These are phyloP conservation scores for Paratrypauchen microcephalus DNA, from an alignment of 2,797 vertebrate genomes.

Conservation along the genomic window DNA sequence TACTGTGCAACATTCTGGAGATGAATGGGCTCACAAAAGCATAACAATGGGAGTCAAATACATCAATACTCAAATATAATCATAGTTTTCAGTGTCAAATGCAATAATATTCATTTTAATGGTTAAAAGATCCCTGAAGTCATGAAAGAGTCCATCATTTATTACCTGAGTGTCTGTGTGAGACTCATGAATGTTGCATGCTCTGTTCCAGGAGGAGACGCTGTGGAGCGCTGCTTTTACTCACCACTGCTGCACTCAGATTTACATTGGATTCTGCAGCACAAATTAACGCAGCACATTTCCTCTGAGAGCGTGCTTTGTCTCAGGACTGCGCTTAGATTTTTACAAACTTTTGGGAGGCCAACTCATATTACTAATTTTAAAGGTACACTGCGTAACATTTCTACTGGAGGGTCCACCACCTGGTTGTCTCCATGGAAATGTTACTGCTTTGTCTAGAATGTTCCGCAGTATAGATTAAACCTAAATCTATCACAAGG, in stretches of 20 bases:
- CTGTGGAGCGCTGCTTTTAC: slow-evolving; percentile 1
- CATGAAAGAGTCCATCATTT: background rate
- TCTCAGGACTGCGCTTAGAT: background rate
- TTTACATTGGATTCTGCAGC: slow-evolving; percentile 4
- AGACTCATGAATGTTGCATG: slow-evolving; percentile 13
- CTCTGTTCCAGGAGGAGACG: slow-evolving; percentile 1
- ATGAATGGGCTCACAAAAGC: too few relatives aligned
- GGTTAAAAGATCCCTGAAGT: background rate
- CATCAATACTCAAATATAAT: too few relatives aligned
- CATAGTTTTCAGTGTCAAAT: background rate
- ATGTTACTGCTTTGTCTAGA: too few relatives aligned
- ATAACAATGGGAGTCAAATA: too few relatives aligned
- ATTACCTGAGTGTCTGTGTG: background rate
- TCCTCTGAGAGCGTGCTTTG: background rate
- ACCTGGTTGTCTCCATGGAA: too few relatives aligned
- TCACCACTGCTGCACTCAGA: background rate
- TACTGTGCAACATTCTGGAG: too few relatives aligned
- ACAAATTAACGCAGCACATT: slow-evolving; percentile 2
- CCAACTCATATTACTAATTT: too few relatives aligned
- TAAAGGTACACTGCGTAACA: too few relatives aligned
- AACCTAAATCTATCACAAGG: too few relatives aligned
- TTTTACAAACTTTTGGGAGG: slow-evolving; percentile 1
- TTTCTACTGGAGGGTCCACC: too few relatives aligned
- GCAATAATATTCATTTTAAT: background rate
- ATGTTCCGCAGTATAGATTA: too few relatives aligned